Evolutionary conservation across 2,888 invertebrate species (phyloP), one percentile per base, ranked within the genome.

Genomic region (Apotomis turbidana): DNA sequence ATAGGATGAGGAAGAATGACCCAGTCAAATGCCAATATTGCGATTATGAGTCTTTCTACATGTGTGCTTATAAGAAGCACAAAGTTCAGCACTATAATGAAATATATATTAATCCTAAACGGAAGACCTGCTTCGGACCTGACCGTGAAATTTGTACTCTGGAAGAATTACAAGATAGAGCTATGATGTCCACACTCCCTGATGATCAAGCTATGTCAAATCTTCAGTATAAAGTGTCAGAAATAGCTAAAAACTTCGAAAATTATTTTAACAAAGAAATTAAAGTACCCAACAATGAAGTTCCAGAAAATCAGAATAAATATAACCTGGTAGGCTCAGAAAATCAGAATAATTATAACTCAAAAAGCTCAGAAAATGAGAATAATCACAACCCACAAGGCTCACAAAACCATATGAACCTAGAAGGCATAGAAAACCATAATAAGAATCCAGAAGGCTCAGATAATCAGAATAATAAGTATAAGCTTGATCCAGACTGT

Each of bases 21-120:
- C 3, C 78, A 0, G 52, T 90, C 0, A 84, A 84, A 36, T 91
- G 91, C 68, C 63, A 68, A 0, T 79, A 78, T 9, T 91, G 91
- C 52, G 82, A 81, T 0, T 90, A 85, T 52, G 79, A 84, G 59
- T 88, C 90, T 0, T 68, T 51, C 0, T 91, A 81, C 71, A 85
- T 79, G 75, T 91, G 91, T 55, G 85, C 87, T 12, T 83, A 78
- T 5, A 90, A 87, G 57, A 81, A 81, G 38, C 91, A 91, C 70
- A 90, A 84, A 75, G 75, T 76, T 3, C 72, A 73, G 0, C 83
- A 83, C 57, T 78, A 76, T 5, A 76, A 74, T 46, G 78, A 76
- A 63, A 78, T 78, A 41, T 80, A 79, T 44, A 36, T 51, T 5
- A 61, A 51, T 4, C 62, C 70, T 5, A 71, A 52, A 41, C 36